Base-by-base conservation (phyloP, 2,888 invertebrate genomes). In the Parthenolecanium corni region DNA sequence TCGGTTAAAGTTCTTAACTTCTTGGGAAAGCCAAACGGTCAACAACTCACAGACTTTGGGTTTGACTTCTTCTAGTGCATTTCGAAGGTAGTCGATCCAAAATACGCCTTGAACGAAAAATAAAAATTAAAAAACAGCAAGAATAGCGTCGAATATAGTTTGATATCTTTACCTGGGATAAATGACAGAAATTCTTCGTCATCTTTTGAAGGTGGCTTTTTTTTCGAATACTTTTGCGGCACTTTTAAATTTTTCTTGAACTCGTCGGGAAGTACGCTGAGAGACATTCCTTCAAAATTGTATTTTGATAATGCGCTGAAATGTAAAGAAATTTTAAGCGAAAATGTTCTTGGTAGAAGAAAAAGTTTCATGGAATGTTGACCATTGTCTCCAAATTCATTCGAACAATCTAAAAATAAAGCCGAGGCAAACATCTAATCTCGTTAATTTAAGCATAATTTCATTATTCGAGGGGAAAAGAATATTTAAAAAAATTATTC, bases 281-380 rank as follows among this genome's bases (percentile, higher is more conserved):
- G 38, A 14, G 51, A n/a, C 51, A 61, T 51, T 51, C 31, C 23
- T 49, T 38, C 40, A 3, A 49, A 36, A 21, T 61, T 49, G 12
- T 36, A 51, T 61, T 51, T 61, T 4, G 61, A 61, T 40, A 61
- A 21, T 12, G 61, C 51, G 3, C 61, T 61, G 16, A 51, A 18
- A 31, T 31, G 20, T 6, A 52, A 20, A 20, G 16, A 38, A 1
- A 31, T 5, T 31, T 38, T 1, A 20, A 38, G 20, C 11, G 2
- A 38, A 52, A 47, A 4, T 9, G 47, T 18, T 47, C 23, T 18
- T 4, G 14, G 5, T 16, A 44, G 18, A 44, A 5, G 18, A 23
- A 16, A 3, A 51, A 20, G 25, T 16, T n/a, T 18, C 4, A 18
- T 25, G 31, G 16, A 1, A 2, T 9, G 14, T 38, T 38, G 11